Conservation (phyloP, 1,140 invertebrate genomes). For the Trichonephila inaurata region DNA sequence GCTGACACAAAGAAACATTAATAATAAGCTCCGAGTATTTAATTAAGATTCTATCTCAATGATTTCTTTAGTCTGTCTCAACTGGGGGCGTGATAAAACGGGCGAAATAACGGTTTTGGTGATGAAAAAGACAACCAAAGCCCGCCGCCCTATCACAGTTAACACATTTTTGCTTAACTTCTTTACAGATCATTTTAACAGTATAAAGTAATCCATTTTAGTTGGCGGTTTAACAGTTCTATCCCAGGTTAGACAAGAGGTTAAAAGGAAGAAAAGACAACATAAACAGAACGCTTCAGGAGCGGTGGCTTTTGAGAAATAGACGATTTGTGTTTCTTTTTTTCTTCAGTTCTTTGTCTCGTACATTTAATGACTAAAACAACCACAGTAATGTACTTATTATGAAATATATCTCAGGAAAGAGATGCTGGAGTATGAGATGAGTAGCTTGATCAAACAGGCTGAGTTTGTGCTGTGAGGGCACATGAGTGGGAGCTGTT, state of each 20-base stretch:
- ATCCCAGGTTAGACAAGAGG: slow-evolving; percentile 7
- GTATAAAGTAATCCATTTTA: slow-evolving; percentile 38
- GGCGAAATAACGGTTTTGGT: slow-evolving; percentile 21
- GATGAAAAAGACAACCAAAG: slow-evolving; percentile 32
- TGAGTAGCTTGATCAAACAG: not conserved
- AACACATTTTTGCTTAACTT: slow-evolving; percentile 34
- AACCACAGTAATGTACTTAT: not conserved
- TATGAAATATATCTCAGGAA: not conserved
- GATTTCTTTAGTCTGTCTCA: slow-evolving; percentile 35
- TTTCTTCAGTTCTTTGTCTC: not conserved
- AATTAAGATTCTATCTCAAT: slow-evolving; percentile 47
- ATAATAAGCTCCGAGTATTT: slow-evolving; percentile 53
- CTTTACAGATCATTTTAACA: slow-evolving; percentile 38
- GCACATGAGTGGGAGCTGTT: not conserved
- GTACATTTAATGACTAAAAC: not conserved
- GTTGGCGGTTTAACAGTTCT: not conserved
- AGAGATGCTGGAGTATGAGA: too few species aligned
- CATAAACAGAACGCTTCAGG: not conserved
- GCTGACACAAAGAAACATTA: slow-evolving; percentile 50
- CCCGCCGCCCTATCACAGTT: slow-evolving; percentile 32
- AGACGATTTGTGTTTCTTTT: not conserved
- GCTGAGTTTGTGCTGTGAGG: not conserved
- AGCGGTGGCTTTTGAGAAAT: slow-evolving; percentile 28
- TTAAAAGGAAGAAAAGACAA: slow-evolving; percentile 24
- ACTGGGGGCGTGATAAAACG: slow-evolving; percentile 39